Percentiles rank a stretch among this genome's conserved stretches.
phyloP scores from a whole-genome alignment of 2,888 invertebrate species.

The Helleia helle region DNA sequence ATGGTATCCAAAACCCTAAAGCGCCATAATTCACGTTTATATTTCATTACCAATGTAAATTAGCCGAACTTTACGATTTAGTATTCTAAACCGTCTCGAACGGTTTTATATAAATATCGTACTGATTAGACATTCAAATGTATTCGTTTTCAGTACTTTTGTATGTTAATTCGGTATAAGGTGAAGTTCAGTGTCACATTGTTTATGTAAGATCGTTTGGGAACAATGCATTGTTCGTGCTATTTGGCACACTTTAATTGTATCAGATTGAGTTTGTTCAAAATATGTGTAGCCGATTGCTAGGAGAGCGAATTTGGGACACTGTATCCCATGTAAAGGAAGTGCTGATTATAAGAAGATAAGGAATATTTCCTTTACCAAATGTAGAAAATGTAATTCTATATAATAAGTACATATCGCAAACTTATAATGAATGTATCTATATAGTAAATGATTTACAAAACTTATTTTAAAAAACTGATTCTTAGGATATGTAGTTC shows the following conservation, averaged over 20 bases:
- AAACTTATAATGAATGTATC: too few relatives aligned
- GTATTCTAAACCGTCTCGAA: background rate
- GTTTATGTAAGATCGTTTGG: slow-evolving; percentile 40
- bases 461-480: too few relatives aligned
- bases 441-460: too few relatives aligned
- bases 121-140: slow-evolving; percentile 54
- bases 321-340: too few relatives aligned
- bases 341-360: too few relatives aligned
- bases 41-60: background rate
- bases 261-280: background rate
- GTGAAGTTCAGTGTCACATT: slow-evolving; percentile 66
- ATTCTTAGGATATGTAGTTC: too few relatives aligned
- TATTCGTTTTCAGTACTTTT: slow-evolving; percentile 65
- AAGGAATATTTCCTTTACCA: too few relatives aligned
- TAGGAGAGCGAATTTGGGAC: too few relatives aligned
- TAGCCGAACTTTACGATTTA: background rate
- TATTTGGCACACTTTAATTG: slow-evolving; percentile 11
- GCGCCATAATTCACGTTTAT: background rate
- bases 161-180: slow-evolving; percentile 64
- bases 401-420: too few relatives aligned
- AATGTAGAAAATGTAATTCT: too few relatives aligned
- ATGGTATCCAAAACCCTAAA: too few relatives aligned
- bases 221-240: slow-evolving; percentile 28
- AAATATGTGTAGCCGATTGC: too few relatives aligned
- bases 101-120: slow-evolving; percentile 4